Percentiles rank a stretch among this genome's conserved stretches.
phyloP scores from a whole-genome alignment of 1,140 invertebrate genomes.

The Caenorhabditis inopinata region DNA sequence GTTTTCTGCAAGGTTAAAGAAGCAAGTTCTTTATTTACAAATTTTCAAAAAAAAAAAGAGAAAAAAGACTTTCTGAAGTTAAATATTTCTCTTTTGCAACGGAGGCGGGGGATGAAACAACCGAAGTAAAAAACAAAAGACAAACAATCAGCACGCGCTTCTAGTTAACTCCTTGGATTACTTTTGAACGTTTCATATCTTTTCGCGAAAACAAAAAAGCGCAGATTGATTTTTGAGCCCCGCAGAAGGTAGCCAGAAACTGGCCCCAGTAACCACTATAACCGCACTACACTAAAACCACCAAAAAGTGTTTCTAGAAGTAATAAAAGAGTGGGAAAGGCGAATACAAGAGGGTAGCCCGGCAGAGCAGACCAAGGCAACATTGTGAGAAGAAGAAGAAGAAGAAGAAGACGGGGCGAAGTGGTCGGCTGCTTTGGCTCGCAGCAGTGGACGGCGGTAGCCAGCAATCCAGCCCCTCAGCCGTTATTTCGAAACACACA shows the following conservation, averaged over 20 bases:
- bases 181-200: neutral
- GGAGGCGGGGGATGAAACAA: too few species aligned
- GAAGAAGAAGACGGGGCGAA: neutral
- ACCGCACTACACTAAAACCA: constrained; percentile 11
- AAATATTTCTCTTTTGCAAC: too few species aligned
- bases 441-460: neutral
- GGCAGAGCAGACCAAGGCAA: neutral
- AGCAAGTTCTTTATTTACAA: too few species aligned
- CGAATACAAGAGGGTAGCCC: neutral
- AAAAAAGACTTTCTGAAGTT: too few species aligned
- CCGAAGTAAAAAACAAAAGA: too few species aligned
- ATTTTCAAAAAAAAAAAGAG: too few species aligned
- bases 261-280: neutral
- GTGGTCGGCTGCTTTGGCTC: neutral
- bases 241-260: neutral
- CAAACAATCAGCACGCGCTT: too few species aligned
- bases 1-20: too few species aligned
- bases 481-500: constrained; percentile 25
- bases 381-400: neutral
- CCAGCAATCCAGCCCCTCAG: neutral
- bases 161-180: neutral
- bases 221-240: neutral
- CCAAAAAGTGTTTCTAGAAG: constrained; percentile 4
- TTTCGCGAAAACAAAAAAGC: neutral
- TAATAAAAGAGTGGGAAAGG: neutral